These are phyloP conservation scores for Rhagium mordax DNA, from an alignment of 2,888 invertebrate species.

Conservation along the genomic window DNA sequence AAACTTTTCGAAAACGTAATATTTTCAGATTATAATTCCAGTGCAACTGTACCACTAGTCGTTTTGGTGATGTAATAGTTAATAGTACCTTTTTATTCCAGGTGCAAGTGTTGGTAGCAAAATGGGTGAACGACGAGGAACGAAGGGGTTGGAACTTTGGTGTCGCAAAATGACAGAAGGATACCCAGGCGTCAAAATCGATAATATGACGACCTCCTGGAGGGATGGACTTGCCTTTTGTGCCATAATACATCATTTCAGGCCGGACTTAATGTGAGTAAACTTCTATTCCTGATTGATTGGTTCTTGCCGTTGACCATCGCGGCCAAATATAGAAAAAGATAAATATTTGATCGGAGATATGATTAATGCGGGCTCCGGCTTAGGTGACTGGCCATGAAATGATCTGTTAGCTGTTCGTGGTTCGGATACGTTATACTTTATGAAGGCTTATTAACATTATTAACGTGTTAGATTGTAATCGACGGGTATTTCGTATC, in stretches of 20 bases:
- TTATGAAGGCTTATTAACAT: constrained; percentile 14
- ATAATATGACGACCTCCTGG: constrained; percentile 97
- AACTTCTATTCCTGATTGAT: background rate
- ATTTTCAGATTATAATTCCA: background rate
- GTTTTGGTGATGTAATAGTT: background rate
- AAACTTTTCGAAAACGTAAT: background rate
- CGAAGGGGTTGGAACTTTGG: constrained; percentile 94
- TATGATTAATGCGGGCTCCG: background rate
- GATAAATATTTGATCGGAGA: constrained; percentile 1
- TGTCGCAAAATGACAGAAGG: constrained; percentile 91
- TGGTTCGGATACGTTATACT: background rate
- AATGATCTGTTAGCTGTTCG: background rate
- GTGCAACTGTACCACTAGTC: background rate
- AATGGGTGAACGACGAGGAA: constrained; percentile 89
- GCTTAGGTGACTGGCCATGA: constrained; percentile 8
- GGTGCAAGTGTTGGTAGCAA: constrained; percentile 27
- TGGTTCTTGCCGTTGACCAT: background rate
- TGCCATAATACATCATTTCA: constrained; percentile 95
- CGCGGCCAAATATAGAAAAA: constrained; percentile 9
- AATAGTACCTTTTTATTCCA: background rate
- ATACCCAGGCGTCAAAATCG: constrained; percentile 90
- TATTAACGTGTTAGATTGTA: constrained; percentile 11
- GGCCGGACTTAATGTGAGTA: constrained; percentile 96
- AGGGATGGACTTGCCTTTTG: constrained; percentile 96
- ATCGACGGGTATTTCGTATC: constrained; percentile 9